These are phyloP conservation scores for Danio choprae DNA, from an alignment of 2,797 vertebrate species.

Conservation along the genomic window DNA sequence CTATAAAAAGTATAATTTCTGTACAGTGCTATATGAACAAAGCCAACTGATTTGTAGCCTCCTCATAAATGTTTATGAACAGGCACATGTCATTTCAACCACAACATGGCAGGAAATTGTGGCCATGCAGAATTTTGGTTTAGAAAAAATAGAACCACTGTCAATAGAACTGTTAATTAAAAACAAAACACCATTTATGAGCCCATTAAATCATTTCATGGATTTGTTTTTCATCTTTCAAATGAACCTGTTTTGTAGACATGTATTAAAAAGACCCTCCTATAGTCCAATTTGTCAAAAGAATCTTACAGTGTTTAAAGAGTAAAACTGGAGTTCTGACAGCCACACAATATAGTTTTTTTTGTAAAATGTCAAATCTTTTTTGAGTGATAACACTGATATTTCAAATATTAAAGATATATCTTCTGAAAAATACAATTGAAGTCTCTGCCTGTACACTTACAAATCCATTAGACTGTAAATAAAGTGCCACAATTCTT, in stretches of 20 bases:
- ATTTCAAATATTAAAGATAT: conserved; percentile 80
- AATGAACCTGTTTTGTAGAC: conserved; percentile 60
- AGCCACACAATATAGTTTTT: conserved; percentile 59
- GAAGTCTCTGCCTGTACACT: conserved; percentile 81
- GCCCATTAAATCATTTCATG: conserved; percentile 68
- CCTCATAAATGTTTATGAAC: conserved; percentile 83
- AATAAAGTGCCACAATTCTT: conserved; percentile 86
- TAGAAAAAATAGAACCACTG: conserved; percentile 85
- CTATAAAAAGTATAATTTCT: conserved; percentile 87
- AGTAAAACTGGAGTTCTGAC: conserved; percentile 66
- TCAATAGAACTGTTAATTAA: conserved; percentile 78
- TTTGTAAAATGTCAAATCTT: conserved; percentile 71
- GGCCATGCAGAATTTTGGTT: conserved; percentile 79
- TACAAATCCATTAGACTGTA: conserved; percentile 82
- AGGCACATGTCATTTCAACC: conserved; percentile 80
- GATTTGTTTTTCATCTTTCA: conserved; percentile 63
- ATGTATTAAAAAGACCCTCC: conserved; percentile 75
- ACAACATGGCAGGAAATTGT: conserved; percentile 81
- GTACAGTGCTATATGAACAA: conserved; percentile 87
- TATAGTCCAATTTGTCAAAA: conserved; percentile 72
- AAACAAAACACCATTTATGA: conserved; percentile 75
- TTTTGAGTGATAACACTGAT: conserved; percentile 76
- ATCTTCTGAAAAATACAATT: conserved; percentile 83
- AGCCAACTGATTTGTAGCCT: conserved; percentile 79
- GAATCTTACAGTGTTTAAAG: conserved; percentile 68